Evolutionary conservation across 2,113 vertebrate genomes (phyloP).

Genomic region (Trichomycterus rosablanca): DNA sequence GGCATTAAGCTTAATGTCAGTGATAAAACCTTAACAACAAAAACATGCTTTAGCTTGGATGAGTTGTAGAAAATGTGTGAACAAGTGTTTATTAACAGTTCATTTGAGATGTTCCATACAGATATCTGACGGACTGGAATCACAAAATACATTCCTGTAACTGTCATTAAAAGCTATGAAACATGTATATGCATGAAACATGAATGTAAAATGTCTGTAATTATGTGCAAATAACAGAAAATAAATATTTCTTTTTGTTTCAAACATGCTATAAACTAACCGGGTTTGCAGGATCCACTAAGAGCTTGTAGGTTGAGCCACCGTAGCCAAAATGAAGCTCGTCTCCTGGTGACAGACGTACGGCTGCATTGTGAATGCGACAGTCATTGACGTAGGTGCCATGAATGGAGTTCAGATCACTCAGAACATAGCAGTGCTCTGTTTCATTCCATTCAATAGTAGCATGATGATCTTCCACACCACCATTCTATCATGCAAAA

Average conservation of each 20-base stretch:
- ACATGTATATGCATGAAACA: background rate
- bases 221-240: no score
- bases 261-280: constrained; percentile 29
- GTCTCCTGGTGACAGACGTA: constrained; percentile 65
- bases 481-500: constrained; percentile 46
- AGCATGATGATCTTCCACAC: constrained; percentile 69
- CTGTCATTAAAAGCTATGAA: no score
- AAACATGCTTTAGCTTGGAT: background rate
- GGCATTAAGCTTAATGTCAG: background rate
- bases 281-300: constrained; percentile 54
- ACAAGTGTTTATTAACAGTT: no score
- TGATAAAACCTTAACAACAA: background rate
- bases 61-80: background rate
- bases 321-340: constrained; percentile 62
- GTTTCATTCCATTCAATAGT: constrained; percentile 58
- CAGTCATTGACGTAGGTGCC: constrained; percentile 77
- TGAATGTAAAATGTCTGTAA: no score
- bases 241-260: no score
- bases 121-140: no score
- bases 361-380: constrained; percentile 72
- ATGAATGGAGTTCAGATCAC: constrained; percentile 65
- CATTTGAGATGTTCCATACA: no score
- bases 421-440: constrained; percentile 62
- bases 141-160: no score
- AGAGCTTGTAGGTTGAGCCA: constrained; percentile 63